phyloP scores from a whole-genome alignment of 2,797 vertebrate genomes.

The Clarias laeviceps region DNA sequence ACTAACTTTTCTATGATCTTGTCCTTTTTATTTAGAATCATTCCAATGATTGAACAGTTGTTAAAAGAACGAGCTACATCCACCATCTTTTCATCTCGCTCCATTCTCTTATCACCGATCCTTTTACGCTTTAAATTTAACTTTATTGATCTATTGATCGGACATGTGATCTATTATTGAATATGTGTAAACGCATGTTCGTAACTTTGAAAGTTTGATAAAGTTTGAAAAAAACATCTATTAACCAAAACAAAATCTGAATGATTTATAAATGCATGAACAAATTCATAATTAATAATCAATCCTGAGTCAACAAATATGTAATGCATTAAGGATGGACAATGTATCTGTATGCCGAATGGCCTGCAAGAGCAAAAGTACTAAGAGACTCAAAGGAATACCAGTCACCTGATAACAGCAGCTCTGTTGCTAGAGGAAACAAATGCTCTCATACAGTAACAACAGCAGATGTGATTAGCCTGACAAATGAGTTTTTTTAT shows the following conservation, averaged over 20 bases:
- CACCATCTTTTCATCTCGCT: no score
- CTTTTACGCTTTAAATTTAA: no score
- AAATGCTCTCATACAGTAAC: not conserved
- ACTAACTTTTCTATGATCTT: no score
- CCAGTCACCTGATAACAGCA: conserved; percentile 20
- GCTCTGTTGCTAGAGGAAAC: conserved; percentile 2
- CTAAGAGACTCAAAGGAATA: not conserved
- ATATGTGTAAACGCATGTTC: no score
- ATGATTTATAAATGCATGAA: not conserved
- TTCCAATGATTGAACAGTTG: no score
- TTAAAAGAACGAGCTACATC: no score
- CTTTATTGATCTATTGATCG: no score
- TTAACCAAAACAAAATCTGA: not conserved
- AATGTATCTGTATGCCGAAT: conserved; percentile 5
- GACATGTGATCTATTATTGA: no score
- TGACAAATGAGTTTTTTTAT: not conserved
- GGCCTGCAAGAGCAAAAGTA: not conserved
- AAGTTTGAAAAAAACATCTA: no score
- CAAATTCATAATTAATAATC: not conserved
- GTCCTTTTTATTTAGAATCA: no score
- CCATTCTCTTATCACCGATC: no score
- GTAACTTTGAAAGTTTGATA: no score
- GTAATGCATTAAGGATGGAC: not conserved
- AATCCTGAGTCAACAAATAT: not conserved
- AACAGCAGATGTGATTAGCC: not conserved